These are phyloP conservation scores for Arctia plantaginis DNA, from an alignment of 2,888 invertebrate genomes.

Conservation along the genomic window DNA sequence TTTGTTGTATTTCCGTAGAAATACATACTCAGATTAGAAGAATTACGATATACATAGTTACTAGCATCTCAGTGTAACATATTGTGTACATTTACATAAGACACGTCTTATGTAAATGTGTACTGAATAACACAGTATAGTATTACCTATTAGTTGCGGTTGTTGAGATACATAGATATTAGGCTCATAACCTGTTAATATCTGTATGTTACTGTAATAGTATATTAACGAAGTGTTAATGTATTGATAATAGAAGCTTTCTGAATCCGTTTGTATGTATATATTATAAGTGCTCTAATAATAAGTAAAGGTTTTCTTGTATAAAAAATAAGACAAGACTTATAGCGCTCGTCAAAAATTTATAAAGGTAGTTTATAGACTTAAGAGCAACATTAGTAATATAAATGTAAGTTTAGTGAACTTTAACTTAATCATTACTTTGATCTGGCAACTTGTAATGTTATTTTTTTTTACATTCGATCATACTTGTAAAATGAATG, in stretches of 20 bases:
- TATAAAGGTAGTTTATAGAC: too few species aligned
- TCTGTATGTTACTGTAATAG: conserved; percentile 12
- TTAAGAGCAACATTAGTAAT: too few species aligned
- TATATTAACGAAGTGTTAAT: conserved; percentile 11
- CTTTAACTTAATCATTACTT: too few species aligned
- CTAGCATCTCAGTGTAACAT: neutral
- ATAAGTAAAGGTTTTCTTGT: neutral
- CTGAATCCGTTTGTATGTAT: neutral
- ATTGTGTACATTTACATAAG: neutral
- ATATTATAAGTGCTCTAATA: neutral
- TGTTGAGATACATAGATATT: conserved; percentile 7
- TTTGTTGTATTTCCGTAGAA: neutral
- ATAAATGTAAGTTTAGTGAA: too few species aligned
- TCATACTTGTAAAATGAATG: too few species aligned
- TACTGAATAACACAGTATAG: conserved; percentile 5
- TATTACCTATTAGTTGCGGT: conserved; percentile 25
- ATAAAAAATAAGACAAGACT: neutral
- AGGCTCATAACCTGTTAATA: conserved; percentile 15
- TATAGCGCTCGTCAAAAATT: neutral
- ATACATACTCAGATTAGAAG: neutral
- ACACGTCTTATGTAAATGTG: neutral
- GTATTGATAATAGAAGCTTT: neutral
- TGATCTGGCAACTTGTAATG: too few species aligned
- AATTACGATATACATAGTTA: neutral
- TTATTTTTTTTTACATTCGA: too few species aligned